Conservation (phyloP, 2,888 invertebrate species). For the Tachina fera region DNA sequence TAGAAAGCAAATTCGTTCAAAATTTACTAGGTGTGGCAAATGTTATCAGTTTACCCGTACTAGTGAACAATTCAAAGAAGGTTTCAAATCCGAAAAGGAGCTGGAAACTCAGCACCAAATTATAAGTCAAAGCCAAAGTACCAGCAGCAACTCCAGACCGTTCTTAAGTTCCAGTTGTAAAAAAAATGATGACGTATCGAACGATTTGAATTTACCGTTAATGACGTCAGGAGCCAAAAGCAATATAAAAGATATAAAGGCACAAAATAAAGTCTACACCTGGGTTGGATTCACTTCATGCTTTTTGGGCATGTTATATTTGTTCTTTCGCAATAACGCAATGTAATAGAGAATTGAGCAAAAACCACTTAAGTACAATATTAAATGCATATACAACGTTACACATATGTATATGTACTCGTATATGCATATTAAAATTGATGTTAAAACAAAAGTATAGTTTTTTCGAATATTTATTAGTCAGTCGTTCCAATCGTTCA, state of each 20-base stretch:
- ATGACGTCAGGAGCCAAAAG: conserved; percentile 49
- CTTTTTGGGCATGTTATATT: conserved; percentile 82
- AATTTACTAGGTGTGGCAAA: conserved; percentile 67
- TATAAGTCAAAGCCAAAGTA: conserved; percentile 34
- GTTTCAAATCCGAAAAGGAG: conserved; percentile 57
- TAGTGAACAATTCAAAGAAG: conserved; percentile 60
- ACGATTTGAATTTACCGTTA: conserved; percentile 37
- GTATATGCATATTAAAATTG: conserved; percentile 15
- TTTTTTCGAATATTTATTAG: conserved; percentile 47
- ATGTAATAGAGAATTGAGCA: conserved; percentile 57
- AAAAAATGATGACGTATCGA: conserved; percentile 40
- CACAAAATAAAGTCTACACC: conserved; percentile 87
- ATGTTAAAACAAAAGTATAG: conserved; percentile 57
- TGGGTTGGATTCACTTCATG: conserved; percentile 94
- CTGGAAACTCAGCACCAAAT: conserved; percentile 39
- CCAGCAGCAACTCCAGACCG: conserved; percentile 39
- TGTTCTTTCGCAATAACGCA: conserved; percentile 67
- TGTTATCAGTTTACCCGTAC: conserved; percentile 67
- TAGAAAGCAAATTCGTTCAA: conserved; percentile 67
- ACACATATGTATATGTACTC: neutral
- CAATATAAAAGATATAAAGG: conserved; percentile 62
- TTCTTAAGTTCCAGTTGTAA: conserved; percentile 45
- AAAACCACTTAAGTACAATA: conserved; percentile 64
- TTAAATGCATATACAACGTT: conserved; percentile 28
- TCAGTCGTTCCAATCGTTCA: conserved; percentile 46